Conservation (phyloP, 2,888 invertebrate species). For the Catocala fraxini region DNA sequence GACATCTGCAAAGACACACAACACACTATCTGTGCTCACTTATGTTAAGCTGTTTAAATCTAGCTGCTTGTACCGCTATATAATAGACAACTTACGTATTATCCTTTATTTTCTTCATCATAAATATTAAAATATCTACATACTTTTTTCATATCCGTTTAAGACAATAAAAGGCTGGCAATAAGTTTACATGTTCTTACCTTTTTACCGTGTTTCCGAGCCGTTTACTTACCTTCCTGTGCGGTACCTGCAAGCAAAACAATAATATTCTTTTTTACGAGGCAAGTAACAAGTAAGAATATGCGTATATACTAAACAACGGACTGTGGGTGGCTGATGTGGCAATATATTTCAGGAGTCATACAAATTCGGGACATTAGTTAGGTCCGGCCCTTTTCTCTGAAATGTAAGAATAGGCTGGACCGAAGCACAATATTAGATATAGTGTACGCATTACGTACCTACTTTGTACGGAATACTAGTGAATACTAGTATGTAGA, state of each 20-base stretch:
- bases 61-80: too few relatives aligned
- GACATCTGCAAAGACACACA: too few relatives aligned
- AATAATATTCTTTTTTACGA: constrained; percentile 8
- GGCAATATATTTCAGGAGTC: constrained; percentile 35
- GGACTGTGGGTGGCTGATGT: constrained; percentile 12
- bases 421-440: constrained; percentile 23
- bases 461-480: neutral
- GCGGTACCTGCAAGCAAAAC: constrained; percentile 1
- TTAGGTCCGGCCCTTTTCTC: constrained; percentile 37
- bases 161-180: neutral
- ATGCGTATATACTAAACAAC: constrained; percentile 8
- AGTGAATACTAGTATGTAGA: too few relatives aligned
- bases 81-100: too few relatives aligned
- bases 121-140: neutral
- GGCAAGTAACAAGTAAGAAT: neutral
- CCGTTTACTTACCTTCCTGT: constrained; percentile 3
- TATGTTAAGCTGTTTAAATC: too few relatives aligned
- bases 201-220: constrained; percentile 2
- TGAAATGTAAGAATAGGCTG: constrained; percentile 11
- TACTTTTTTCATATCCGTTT: neutral
- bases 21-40: too few relatives aligned
- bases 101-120: neutral
- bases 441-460: neutral
- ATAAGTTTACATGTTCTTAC: constrained; percentile 6
- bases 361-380: constrained; percentile 44